Conservation (phyloP, 2,888 invertebrate genomes). For the Drosophila kambysellisi region DNA sequence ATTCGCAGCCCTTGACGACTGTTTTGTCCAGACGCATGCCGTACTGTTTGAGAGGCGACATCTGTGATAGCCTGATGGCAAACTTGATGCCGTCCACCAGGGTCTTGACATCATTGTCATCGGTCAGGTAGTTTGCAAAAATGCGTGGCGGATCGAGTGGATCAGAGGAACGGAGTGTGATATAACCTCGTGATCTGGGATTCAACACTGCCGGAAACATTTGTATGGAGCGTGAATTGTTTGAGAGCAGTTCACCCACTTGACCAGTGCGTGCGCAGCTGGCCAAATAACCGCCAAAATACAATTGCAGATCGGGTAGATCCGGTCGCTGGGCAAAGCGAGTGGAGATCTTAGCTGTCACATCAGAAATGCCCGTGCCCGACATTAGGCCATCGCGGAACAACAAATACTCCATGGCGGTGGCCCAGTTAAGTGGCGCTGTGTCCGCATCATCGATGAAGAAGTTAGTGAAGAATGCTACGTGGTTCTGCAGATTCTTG, state of each 20-base stretch:
- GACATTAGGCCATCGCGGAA: slow-evolving; percentile 96
- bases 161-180: slow-evolving; percentile 90
- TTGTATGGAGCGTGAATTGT: slow-evolving; percentile 89
- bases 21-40: slow-evolving; percentile 91
- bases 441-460: slow-evolving; percentile 94
- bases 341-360: slow-evolving; percentile 93
- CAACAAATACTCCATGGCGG: slow-evolving; percentile 95
- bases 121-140: slow-evolving; percentile 90
- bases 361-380: slow-evolving; percentile 94
- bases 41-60: slow-evolving; percentile 88
- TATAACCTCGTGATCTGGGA: slow-evolving; percentile 93
- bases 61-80: slow-evolving; percentile 89
- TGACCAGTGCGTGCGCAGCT: slow-evolving; percentile 94
- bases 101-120: slow-evolving; percentile 90
- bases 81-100: slow-evolving; percentile 94
- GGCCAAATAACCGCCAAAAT: slow-evolving; percentile 94
- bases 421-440: slow-evolving; percentile 95
- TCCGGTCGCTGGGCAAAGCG: slow-evolving; percentile 91
- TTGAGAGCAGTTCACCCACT: slow-evolving; percentile 91
- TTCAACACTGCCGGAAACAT: slow-evolving; percentile 93
- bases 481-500: slow-evolving; percentile 94
- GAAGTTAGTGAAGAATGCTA: slow-evolving; percentile 92
- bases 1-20: slow-evolving; percentile 91
- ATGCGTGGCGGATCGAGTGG: slow-evolving; percentile 94
- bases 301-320: slow-evolving; percentile 94